phyloP scores from a whole-genome alignment of 2,888 invertebrate species.

The Metallyticus violacea region DNA sequence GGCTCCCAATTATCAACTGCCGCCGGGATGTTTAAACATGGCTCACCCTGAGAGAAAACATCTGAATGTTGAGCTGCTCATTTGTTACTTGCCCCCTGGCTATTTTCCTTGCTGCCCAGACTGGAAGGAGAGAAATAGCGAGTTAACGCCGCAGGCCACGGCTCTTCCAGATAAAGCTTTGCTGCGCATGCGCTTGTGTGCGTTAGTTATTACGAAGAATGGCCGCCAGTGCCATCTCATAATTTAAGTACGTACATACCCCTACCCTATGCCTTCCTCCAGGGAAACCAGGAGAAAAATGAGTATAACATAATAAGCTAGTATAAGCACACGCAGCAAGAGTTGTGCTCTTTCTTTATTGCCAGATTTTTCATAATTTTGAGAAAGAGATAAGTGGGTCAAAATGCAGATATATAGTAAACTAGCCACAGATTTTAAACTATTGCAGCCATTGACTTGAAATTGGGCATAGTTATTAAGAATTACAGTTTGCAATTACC shows the following conservation, averaged over 20 bases:
- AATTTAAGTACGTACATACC: not conserved
- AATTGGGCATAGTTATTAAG: too few species aligned
- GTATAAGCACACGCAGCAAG: not conserved
- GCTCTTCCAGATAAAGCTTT: not conserved
- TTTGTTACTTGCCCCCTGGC: not conserved
- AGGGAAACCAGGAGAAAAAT: not conserved
- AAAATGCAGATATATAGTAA: too few species aligned
- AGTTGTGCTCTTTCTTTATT: too few species aligned
- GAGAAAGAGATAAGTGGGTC: not conserved
- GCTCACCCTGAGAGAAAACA: not conserved
- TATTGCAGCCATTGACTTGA: too few species aligned
- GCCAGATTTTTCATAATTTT: not conserved
- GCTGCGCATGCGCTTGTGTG: not conserved
- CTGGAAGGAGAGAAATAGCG: not conserved
- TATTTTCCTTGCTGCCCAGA: not conserved
- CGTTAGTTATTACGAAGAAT: not conserved
- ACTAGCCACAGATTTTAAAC: too few species aligned
- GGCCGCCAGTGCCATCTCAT: not conserved
- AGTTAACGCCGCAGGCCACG: not conserved
- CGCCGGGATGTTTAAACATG: not conserved
- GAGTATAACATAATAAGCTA: not conserved
- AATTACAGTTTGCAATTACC: too few species aligned
- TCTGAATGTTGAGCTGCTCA: not conserved
- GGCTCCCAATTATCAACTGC: not conserved
- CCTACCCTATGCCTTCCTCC: not conserved